Evolutionary conservation across 2,888 invertebrate genomes (phyloP), one percentile per base, ranked within the genome.

Genomic region (Monopis laevigella): DNA sequence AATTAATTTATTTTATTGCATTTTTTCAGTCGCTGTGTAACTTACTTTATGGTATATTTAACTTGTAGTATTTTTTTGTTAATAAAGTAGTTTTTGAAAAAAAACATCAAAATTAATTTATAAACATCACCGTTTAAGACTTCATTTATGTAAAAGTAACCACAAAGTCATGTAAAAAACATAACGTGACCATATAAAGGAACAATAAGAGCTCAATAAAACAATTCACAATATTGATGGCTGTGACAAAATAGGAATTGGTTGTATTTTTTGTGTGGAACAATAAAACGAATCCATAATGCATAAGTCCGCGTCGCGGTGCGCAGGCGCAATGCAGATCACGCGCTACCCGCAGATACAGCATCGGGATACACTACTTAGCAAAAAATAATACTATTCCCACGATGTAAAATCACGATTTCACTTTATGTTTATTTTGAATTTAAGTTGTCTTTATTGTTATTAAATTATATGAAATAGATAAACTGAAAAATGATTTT

Each of bases 271-370:
- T 61, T 59, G 52, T 51, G 51, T 53, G 56, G 58, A 60, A 75
- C 77, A 77, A 77, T 77, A 78, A 73, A 73, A 66, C 63, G 62
- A 62, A 51, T 75, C 61, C 75, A 78, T 78, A 75, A 78, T 78
- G 75, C 75, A 78, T 78, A 75, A 72, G 73, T 47, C 13, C 17
- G 36, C 12, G 41, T 5, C 21, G 42, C 42, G 36, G n/a, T n/a
- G 40, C 41, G 40, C 17, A 27, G 34, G 45, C 39, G 19, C 34
- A 36, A 45, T 46, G 46, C 48, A 45, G 41, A 40, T 42, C 32
- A 47, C 48, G 54, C 50, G 55, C 36, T 21, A 36, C 19, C 36
- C 2, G 3, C 2, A 52, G 46, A 51, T 34, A 44, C 45, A 42
- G 44, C 59, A 56, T 57, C 52, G 47, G 46, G 61, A 57, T 65